These are phyloP conservation scores for Euproctis similis DNA, from an alignment of 2,888 invertebrate genomes.

Conservation along the genomic window DNA sequence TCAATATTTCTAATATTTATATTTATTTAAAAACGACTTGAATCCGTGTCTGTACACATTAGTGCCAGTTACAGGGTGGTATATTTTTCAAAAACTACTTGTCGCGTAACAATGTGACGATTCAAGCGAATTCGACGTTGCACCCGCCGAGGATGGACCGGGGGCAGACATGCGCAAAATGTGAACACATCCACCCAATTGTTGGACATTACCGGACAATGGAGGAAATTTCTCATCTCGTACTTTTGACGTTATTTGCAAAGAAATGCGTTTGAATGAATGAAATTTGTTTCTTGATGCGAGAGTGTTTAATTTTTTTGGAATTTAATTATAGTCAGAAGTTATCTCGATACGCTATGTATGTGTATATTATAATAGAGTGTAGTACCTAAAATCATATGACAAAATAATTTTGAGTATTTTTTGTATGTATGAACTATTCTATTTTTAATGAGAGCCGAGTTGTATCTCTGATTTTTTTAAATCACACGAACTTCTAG, in stretches of 20 bases:
- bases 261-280: slow-evolving; percentile 28
- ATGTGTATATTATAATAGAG: too few species aligned
- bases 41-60: slow-evolving; percentile 56
- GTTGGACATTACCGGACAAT: slow-evolving; percentile 29
- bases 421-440: too few species aligned
- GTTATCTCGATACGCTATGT: too few species aligned
- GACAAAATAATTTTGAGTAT: too few species aligned
- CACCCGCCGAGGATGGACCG: slow-evolving; percentile 34
- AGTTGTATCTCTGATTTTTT: too few species aligned
- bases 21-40: slow-evolving; percentile 2
- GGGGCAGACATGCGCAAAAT: slow-evolving; percentile 53
- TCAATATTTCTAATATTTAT: too few species aligned
- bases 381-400: too few species aligned
- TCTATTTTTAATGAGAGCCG: too few species aligned
- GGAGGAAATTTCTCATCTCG: slow-evolving; percentile 9
- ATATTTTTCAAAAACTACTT: slow-evolving; percentile 63
- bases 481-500: too few species aligned
- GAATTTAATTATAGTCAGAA: too few species aligned
- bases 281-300: slow-evolving; percentile 15
- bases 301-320: too few species aligned
- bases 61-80: slow-evolving; percentile 67
- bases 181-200: slow-evolving; percentile 23
- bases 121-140: slow-evolving; percentile 37
- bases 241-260: slow-evolving; percentile 15
- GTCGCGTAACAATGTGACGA: slow-evolving; percentile 52